Conservation (phyloP, 2,888 invertebrate genomes). For the Thereva unica region DNA sequence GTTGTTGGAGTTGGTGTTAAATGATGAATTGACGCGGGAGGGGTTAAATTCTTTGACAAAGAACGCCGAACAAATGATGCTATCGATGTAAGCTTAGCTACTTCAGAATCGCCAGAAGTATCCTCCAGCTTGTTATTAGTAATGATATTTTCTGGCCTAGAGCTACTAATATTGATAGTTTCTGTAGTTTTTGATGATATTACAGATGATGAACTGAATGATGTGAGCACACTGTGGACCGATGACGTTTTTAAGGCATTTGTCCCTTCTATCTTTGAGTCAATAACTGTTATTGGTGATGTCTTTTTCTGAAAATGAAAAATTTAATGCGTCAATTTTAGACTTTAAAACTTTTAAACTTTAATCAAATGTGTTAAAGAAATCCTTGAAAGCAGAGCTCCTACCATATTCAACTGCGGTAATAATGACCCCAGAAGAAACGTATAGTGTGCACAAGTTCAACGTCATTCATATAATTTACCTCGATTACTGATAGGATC, state of each 20-base stretch:
- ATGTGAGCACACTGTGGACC: conserved; percentile 43
- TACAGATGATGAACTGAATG: conserved; percentile 49
- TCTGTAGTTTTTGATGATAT: conserved; percentile 48
- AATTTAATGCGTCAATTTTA: too few relatives aligned
- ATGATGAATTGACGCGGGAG: conserved; percentile 43
- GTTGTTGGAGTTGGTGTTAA: conserved; percentile 42
- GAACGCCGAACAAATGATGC: conserved; percentile 51
- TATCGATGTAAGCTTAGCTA: conserved; percentile 50
- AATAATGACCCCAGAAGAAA: too few relatives aligned
- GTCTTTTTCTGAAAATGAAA: too few relatives aligned
- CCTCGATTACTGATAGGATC: too few relatives aligned
- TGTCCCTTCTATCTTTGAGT: neutral
- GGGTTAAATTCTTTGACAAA: conserved; percentile 45
- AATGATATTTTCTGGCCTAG: conserved; percentile 36
- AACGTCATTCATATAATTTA: too few relatives aligned
- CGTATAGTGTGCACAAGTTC: too few relatives aligned
- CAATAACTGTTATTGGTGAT: too few relatives aligned
- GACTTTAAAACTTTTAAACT: too few relatives aligned
- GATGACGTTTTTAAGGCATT: conserved; percentile 14
- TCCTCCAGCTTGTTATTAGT: conserved; percentile 1
- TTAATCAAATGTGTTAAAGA: too few relatives aligned
- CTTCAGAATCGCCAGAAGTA: conserved; percentile 38
- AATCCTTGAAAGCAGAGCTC: too few relatives aligned
- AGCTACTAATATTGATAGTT: conserved; percentile 49
- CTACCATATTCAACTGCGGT: too few relatives aligned